Percentiles rank a stretch among this genome's conserved stretches.
Evolutionary conservation across 2,797 vertebrate species (phyloP).

Genomic region (Diplodus sargus): DNA sequence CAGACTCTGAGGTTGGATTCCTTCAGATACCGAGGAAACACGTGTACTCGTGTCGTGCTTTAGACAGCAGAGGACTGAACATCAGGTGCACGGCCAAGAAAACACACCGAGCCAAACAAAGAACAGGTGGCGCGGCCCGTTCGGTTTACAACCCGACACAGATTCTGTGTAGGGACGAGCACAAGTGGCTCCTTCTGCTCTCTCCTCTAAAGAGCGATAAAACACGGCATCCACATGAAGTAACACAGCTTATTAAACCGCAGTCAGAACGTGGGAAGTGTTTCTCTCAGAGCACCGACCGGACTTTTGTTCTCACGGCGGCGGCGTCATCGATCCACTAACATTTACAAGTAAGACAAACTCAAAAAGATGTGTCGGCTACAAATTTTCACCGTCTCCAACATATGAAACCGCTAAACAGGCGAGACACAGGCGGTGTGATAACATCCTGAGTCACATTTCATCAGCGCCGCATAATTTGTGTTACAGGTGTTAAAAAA

Average conservation of each 20-base stretch:
- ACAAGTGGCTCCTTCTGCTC: slow-evolving; percentile 35
- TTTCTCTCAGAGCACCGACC: slow-evolving; percentile 35
- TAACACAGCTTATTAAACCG: slow-evolving; percentile 3
- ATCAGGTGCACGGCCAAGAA: slow-evolving; percentile 41
- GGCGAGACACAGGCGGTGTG: too few species aligned
- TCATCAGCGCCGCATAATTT: too few species aligned
- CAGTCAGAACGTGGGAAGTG: slow-evolving; percentile 50
- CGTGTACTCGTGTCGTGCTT: neutral
- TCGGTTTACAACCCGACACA: slow-evolving; percentile 20
- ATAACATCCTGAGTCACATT: too few species aligned
- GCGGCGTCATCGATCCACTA: neutral
- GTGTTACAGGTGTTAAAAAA: too few species aligned
- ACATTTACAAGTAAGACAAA: neutral
- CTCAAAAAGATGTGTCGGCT: neutral
- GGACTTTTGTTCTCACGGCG: slow-evolving; percentile 33
- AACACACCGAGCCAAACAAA: slow-evolving; percentile 37
- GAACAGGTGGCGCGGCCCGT: slow-evolving; percentile 55
- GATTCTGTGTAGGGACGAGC: slow-evolving; percentile 39
- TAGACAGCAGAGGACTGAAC: slow-evolving; percentile 35
- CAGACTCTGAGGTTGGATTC: neutral
- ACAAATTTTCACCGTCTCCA: neutral
- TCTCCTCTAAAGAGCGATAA: slow-evolving; percentile 24
- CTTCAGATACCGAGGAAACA: neutral
- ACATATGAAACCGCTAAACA: neutral
- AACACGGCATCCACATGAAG: slow-evolving; percentile 42